These are phyloP conservation scores for Drosophila trichaetosa DNA, from an alignment of 2,888 invertebrate genomes.

Conservation along the genomic window DNA sequence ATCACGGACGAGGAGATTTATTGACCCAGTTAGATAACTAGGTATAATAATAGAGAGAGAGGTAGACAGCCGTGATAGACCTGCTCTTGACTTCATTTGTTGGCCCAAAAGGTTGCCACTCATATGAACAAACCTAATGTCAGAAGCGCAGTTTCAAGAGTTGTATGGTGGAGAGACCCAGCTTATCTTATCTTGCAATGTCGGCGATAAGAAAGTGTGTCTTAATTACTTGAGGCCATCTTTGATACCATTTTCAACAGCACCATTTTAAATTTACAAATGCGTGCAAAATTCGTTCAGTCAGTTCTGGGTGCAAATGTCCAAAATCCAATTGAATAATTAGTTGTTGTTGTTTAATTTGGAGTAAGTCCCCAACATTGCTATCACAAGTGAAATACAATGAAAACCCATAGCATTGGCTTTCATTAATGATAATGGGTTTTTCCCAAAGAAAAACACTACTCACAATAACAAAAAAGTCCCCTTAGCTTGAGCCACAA, in stretches of 20 bases:
- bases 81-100: constrained; percentile 5
- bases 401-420: not conserved
- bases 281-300: constrained; percentile 10
- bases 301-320: not conserved
- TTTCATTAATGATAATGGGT: not conserved
- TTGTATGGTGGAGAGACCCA: not conserved
- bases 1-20: constrained; percentile 1
- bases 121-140: not conserved
- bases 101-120: constrained; percentile 16
- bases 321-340: not conserved
- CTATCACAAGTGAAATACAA: constrained; percentile 27
- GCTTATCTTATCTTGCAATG: constrained; percentile 22
- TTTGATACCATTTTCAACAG: constrained; percentile 3
- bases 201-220: constrained; percentile 29
- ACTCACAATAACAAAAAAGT: not conserved
- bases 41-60: not conserved
- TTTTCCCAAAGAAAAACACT: not conserved
- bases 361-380: constrained; percentile 2
- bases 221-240: constrained; percentile 17
- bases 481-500: not conserved
- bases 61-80: not conserved
- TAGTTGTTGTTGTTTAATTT: not conserved
- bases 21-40: constrained; percentile 43
- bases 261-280: not conserved
- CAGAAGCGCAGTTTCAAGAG: constrained; percentile 9